Base-by-base conservation (phyloP, 2,888 invertebrate genomes). In the Hypomecis punctinalis region DNA sequence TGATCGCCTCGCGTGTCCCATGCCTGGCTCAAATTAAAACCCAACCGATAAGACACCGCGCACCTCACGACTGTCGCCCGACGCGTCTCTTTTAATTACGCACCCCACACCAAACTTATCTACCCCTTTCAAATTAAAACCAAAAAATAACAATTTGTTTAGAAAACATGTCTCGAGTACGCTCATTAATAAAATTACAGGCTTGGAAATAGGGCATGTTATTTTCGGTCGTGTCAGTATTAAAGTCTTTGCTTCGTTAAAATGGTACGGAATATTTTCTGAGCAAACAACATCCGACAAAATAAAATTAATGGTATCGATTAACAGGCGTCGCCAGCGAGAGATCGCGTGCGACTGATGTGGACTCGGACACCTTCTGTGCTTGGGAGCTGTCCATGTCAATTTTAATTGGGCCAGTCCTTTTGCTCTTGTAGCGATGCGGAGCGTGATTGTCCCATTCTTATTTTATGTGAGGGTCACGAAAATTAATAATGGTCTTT, bases 81-180 rank as follows among this genome's bases (percentile, higher is more conserved):
- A 84, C 85, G 87, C 86, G 89, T 90, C 90, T 86, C 85, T 86
- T 90, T 91, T 92, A 93, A 91, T 91, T 93, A 92, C 91, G 90
- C 91, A 92, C 91, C 88, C 89, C 84, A 86, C 83, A 83, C 82
- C 76, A 83, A 84, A 86, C 82, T 83, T 86, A 89, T 89, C 88
- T 87, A 84, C 84, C 86, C 88, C 82, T 85, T 85, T 84, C 78
- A 79, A 82, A 84, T 83, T 86, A 61, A 63, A 61, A 43, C 40
- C 42, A 23, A 58, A 63, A 63, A 61, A 67, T 57, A 63, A 43
- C 33, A 63, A 60, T 61, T 45, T 54, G 61, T 63, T 58, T 60
- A 51, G 10, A 67, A 64, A 61, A 66, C 61, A 65, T 57, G 53
- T 57, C 52, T 52, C 33, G 56, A 60, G 46, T 23, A 52, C 52